Evolutionary conservation across 2,888 invertebrate genomes (phyloP).

Genomic region (Notodonta dromedarius): DNA sequence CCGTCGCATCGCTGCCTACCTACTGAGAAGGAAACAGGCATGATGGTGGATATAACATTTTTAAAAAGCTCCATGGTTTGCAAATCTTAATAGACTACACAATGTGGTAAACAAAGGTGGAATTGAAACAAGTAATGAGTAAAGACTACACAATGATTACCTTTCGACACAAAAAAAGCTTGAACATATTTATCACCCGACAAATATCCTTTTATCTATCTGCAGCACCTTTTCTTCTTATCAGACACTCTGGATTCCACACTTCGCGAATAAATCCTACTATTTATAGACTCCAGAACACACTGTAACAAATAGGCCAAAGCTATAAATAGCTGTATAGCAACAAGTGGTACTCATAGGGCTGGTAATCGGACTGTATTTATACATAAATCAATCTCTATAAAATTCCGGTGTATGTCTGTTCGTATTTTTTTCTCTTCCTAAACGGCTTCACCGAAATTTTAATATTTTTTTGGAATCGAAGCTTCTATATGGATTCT

Average conservation of each 20-base stretch:
- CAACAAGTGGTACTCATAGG: conserved; percentile 54
- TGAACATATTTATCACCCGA: background rate
- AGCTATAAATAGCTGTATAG: conserved; percentile 50
- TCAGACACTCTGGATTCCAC: conserved; percentile 6
- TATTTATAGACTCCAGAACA: conserved; percentile 31
- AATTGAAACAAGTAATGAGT: no score
- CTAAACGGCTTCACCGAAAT: no score
- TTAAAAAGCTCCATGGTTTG: no score
- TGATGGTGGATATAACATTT: no score
- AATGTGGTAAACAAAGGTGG: no score
- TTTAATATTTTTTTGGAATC: no score
- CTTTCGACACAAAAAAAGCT: background rate
- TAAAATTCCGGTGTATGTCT: no score
- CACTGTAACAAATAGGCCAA: conserved; percentile 33
- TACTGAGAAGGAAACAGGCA: no score
- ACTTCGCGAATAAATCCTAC: conserved; percentile 29
- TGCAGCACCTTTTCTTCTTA: background rate
- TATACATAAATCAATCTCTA: no score
- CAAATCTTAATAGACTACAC: background rate
- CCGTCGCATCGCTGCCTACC: no score
- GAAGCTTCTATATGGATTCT: no score
- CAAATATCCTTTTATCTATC: background rate
- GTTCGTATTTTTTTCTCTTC: no score
- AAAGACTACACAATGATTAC: background rate
- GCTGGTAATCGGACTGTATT: background rate